Evolutionary conservation across 2,113 vertebrate species (phyloP).

Genomic region (Taxidea taxus): DNA sequence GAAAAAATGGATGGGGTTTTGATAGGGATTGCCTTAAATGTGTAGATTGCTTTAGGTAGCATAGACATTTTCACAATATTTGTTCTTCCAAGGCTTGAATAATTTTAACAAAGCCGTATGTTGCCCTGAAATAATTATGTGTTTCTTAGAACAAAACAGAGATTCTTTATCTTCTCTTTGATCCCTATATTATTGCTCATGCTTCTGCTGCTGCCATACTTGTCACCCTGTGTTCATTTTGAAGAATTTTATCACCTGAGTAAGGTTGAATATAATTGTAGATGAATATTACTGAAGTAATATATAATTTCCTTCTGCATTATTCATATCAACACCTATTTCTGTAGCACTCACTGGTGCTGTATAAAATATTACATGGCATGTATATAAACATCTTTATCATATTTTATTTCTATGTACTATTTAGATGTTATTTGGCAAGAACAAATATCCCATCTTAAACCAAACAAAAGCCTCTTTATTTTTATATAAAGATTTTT

Average conservation of each 20-base stretch:
- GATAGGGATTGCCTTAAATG: too few species aligned
- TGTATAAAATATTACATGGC: slow-evolving; percentile 47
- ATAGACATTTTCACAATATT: too few species aligned
- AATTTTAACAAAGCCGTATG: slow-evolving; percentile 21
- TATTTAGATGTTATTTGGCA: slow-evolving; percentile 14
- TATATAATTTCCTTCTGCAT: slow-evolving; percentile 55
- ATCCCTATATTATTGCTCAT: not conserved
- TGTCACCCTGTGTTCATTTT: not conserved
- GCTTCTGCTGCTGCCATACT: not conserved
- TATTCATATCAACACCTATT: slow-evolving; percentile 54
- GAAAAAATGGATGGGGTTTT: too few species aligned
- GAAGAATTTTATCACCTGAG: not conserved
- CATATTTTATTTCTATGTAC: slow-evolving; percentile 40
- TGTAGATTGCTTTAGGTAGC: too few species aligned
- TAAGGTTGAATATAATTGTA: slow-evolving; percentile 44
- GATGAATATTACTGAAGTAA: slow-evolving; percentile 45
- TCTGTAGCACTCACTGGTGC: not conserved
- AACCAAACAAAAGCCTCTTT: slow-evolving; percentile 39
- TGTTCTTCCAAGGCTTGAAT: too few species aligned
- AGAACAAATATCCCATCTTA: not conserved
- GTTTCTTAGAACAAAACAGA: slow-evolving; percentile 16
- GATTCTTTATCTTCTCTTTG: slow-evolving; percentile 10
- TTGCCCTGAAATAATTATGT: not conserved
- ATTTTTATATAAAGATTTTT: not conserved
- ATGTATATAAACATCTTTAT: slow-evolving; percentile 20